Evolutionary conservation across 2,888 invertebrate species (phyloP).

Genomic region (Thymelicus lineola): DNA sequence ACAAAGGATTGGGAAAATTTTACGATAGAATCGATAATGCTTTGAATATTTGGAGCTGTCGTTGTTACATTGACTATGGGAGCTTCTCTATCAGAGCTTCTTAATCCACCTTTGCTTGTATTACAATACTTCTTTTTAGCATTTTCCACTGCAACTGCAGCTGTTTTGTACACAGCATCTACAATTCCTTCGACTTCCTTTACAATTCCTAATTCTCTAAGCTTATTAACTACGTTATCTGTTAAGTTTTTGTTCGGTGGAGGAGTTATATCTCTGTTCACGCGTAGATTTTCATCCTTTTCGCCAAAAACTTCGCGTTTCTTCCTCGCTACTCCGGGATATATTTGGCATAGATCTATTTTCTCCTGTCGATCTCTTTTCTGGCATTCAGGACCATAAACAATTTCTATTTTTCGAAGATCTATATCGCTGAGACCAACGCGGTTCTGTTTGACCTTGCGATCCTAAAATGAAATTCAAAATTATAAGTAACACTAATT

Average conservation of each 20-base stretch:
- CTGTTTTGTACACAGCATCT: constrained; percentile 57
- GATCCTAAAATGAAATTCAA: constrained; percentile 51
- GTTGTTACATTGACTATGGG: constrained; percentile 40
- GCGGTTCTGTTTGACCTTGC: constrained; percentile 55
- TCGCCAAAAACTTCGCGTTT: constrained; percentile 49
- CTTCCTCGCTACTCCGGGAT: constrained; percentile 59
- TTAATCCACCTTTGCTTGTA: constrained; percentile 34
- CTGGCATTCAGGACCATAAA: constrained; percentile 68
- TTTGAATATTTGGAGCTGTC: constrained; percentile 1
- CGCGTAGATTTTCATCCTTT: constrained; percentile 55
- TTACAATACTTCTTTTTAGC: constrained; percentile 63
- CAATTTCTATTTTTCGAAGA: constrained; percentile 63
- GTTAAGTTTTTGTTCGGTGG: constrained; percentile 50
- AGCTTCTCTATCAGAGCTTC: too few relatives aligned
- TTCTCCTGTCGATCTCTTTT: constrained; percentile 67
- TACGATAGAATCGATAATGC: constrained; percentile 53
- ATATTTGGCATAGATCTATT: constrained; percentile 67
- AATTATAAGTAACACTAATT: too few relatives aligned
- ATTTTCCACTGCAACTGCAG: constrained; percentile 55
- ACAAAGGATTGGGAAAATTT: constrained; percentile 55
- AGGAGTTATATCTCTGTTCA: constrained; percentile 69
- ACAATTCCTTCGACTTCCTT: constrained; percentile 57
- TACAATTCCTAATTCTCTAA: constrained; percentile 58
- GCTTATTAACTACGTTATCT: constrained; percentile 34
- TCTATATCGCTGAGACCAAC: constrained; percentile 57